Evolutionary conservation across 2,797 vertebrate species (phyloP), one percentile per base, ranked within the genome.

Genomic region (Peromyscus nudipes): DNA sequence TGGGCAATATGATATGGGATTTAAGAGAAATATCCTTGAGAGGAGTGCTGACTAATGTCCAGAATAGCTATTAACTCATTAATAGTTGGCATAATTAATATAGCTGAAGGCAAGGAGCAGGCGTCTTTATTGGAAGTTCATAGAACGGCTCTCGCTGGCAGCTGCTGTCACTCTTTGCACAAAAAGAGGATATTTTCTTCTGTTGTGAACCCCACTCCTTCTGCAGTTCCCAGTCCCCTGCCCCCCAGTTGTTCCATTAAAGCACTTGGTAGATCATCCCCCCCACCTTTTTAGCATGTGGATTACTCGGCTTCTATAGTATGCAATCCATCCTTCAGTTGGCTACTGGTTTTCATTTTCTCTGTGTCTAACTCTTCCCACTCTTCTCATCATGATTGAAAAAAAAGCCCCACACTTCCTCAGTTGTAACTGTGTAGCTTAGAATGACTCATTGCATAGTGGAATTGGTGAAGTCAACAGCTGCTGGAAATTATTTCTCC

Each of bases 401-500:
- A 71, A 37, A n/a, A 37, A 40, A 40, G 1, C 49, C 49, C 49
- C 62, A 57, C 46, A 82, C 29, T 94, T 96, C 29, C 69, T 95
- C 77, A 57, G 16, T 77, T 92, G 52, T 93, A 96, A 92, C 49
- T 95, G 85, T 90, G 75, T 90, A 87, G 37, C 82, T 92, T 94
- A 75, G 86, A 89, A 52, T 97, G 96, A 97, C 85, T 97, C 96
- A 97, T 77, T 69, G 62, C 62, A 62, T 55, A 81, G 92, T 82
- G 69, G 82, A 92, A 84, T 71, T 96, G 94, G 95, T 96, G 88
- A 93, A 96, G 60, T 92, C 95, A 97, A 89, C 96, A 98, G 96
- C 96, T 98, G 96, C 91, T 96, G 96, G 92, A 82, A 97, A 92
- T 84, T n/a, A 73, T 88, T 97, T 96, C 82, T 92, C 69, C 81